A percentile compares a stretch with the other conserved stretches of the same genome.
Conservation (phyloP, 1,140 invertebrate species). For the Branchinecta lindahli region DNA sequence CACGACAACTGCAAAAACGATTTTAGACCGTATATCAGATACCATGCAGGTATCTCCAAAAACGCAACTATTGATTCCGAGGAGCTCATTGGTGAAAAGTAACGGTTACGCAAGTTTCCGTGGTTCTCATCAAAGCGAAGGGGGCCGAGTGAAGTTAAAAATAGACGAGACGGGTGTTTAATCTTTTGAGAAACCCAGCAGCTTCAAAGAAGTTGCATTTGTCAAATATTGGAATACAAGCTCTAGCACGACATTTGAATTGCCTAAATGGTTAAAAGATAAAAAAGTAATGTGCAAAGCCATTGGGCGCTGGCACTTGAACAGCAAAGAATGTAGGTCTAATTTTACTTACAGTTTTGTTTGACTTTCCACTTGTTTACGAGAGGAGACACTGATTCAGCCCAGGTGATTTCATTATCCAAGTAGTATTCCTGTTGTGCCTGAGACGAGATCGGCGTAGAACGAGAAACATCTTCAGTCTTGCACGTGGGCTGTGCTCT, state of each 20-base stretch:
- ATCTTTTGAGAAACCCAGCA: background rate
- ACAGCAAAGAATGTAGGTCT: background rate
- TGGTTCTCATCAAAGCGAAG: too few species aligned
- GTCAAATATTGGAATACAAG: background rate
- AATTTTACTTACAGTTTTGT: background rate
- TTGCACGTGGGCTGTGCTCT: too few species aligned
- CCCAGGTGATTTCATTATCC: slow-evolving; percentile 3
- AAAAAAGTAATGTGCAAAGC: background rate
- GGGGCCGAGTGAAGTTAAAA: too few species aligned
- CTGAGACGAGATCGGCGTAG: background rate
- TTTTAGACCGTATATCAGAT: too few species aligned
- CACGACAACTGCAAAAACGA: too few species aligned
- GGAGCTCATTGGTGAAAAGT: too few species aligned
- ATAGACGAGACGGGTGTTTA: too few species aligned
- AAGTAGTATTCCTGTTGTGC: background rate
- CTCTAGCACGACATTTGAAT: background rate
- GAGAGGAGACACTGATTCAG: background rate
- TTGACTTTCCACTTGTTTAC: background rate
- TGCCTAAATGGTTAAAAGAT: background rate
- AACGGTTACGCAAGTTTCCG: too few species aligned
- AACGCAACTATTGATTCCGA: too few species aligned
- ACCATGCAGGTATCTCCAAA: too few species aligned
- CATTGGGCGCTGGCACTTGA: background rate
- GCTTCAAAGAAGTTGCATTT: background rate
- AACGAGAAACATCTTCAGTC: background rate